Evolutionary conservation across 2,113 vertebrate species (phyloP).

Genomic region (Apus apus): DNA sequence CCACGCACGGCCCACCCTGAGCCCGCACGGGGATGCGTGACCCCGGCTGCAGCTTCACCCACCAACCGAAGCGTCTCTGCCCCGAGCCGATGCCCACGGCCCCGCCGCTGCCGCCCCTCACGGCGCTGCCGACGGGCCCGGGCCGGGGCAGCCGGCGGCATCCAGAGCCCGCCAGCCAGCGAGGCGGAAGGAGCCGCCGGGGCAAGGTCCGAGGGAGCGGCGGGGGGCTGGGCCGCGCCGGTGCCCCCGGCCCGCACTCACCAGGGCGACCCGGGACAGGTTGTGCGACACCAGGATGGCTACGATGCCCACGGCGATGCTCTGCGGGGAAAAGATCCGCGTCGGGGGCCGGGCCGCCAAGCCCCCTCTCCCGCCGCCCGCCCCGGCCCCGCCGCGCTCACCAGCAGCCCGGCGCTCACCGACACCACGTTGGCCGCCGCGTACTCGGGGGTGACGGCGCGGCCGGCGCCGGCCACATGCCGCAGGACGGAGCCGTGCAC

Average conservation of each 20-base stretch:
- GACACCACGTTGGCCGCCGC: slow-evolving; percentile 86
- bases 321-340: slow-evolving; percentile 78
- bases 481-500: slow-evolving; percentile 90
- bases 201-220: slow-evolving; percentile 30
- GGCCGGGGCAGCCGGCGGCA: background rate
- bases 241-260: slow-evolving; percentile 34
- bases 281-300: slow-evolving; percentile 90
- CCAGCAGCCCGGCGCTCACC: slow-evolving; percentile 88
- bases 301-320: slow-evolving; percentile 85
- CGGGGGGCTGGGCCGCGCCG: background rate
- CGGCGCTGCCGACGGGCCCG: background rate
- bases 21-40: rapidly evolving
- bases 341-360: too few species aligned
- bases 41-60: background rate
- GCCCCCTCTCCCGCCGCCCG: too few species aligned
- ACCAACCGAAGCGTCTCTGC: background rate
- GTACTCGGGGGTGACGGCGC: slow-evolving; percentile 81
- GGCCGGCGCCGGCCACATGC: slow-evolving; percentile 85
- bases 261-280: slow-evolving; percentile 60
- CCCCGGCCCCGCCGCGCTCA: slow-evolving; percentile 54
- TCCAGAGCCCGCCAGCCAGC: background rate
- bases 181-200: background rate
- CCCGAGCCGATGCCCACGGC: too few species aligned
- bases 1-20: background rate
- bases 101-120: background rate